Percentiles rank a stretch among this genome's conserved stretches.
phyloP scores from a whole-genome alignment of 2,888 invertebrate species.

The Patella depressa region DNA sequence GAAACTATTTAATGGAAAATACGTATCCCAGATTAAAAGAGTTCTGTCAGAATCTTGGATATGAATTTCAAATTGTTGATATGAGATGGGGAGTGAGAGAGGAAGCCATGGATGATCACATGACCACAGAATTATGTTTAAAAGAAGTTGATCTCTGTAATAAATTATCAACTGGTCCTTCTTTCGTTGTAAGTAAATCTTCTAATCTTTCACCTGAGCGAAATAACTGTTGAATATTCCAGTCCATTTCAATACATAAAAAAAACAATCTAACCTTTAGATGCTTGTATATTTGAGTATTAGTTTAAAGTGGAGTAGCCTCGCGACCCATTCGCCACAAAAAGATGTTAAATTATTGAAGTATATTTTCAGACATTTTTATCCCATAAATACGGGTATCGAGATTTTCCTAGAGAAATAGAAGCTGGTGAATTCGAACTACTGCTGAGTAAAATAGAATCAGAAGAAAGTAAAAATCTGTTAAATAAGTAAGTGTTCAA shows the following conservation, averaged over 20 bases:
- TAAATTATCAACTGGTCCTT: slow-evolving; percentile 62
- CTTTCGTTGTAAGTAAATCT: slow-evolving; percentile 56
- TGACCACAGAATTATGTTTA: slow-evolving; percentile 61
- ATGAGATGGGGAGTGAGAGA: slow-evolving; percentile 66
- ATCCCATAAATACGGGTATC: slow-evolving; percentile 65
- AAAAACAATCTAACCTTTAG: too few relatives aligned
- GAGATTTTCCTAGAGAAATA: slow-evolving; percentile 55
- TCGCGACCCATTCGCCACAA: too few relatives aligned
- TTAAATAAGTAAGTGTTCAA: too few relatives aligned
- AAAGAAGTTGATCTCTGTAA: slow-evolving; percentile 58
- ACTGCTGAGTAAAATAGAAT: too few relatives aligned
- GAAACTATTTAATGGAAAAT: slow-evolving; percentile 59
- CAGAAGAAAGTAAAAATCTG: too few relatives aligned
- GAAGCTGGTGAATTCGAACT: slow-evolving; percentile 51
- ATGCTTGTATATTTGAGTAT: too few relatives aligned
- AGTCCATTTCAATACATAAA: too few relatives aligned
- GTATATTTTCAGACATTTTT: slow-evolving; percentile 52
- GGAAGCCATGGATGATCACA: slow-evolving; percentile 62
- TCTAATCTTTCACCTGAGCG: too few relatives aligned
- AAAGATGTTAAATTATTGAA: too few relatives aligned
- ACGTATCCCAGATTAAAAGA: slow-evolving; percentile 59
- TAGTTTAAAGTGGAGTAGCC: too few relatives aligned
- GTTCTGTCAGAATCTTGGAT: slow-evolving; percentile 58
- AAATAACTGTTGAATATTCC: too few relatives aligned
- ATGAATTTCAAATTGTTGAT: slow-evolving; percentile 64